Conservation (phyloP, 2,113 vertebrate species). For the Cottus gobio region DNA sequence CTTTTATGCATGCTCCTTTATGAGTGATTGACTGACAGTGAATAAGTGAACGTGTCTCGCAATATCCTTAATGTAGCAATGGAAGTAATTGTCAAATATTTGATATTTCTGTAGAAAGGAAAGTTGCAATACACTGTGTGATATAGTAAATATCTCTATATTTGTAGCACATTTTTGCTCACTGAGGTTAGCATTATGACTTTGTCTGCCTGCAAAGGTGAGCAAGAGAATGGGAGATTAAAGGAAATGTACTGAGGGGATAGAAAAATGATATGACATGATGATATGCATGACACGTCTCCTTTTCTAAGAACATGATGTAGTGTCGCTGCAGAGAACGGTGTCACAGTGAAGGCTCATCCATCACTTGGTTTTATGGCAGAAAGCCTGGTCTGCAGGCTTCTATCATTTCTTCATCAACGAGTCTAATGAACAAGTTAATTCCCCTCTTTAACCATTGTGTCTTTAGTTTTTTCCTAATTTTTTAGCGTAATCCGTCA, state of each 20-base stretch:
- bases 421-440: slow-evolving; percentile 24
- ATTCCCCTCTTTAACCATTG: slow-evolving; percentile 8
- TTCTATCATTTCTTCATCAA: slow-evolving; percentile 46
- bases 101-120: neutral
- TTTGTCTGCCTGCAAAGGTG: slow-evolving; percentile 47
- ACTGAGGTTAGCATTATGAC: slow-evolving; percentile 32
- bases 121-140: neutral
- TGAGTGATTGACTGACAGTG: neutral
- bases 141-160: slow-evolving; percentile 10
- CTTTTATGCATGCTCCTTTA: slow-evolving; percentile 1
- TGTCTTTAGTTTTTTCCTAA: neutral
- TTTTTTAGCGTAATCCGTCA: neutral
- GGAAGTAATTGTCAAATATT: neutral
- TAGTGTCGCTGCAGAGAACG: slow-evolving; percentile 36
- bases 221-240: slow-evolving; percentile 48
- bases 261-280: slow-evolving; percentile 46
- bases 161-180: slow-evolving; percentile 28
- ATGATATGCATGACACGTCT: slow-evolving; percentile 53
- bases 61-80: neutral
- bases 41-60: neutral
- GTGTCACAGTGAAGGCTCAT: slow-evolving; percentile 33
- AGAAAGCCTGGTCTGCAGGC: slow-evolving; percentile 16
- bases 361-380: slow-evolving; percentile 41
- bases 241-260: slow-evolving; percentile 47
- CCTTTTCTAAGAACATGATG: slow-evolving; percentile 40